A percentile compares a stretch with the other conserved stretches of the same genome.
Evolutionary conservation across 2,888 invertebrate genomes (phyloP).

Genomic region (Acronicta psi): DNA sequence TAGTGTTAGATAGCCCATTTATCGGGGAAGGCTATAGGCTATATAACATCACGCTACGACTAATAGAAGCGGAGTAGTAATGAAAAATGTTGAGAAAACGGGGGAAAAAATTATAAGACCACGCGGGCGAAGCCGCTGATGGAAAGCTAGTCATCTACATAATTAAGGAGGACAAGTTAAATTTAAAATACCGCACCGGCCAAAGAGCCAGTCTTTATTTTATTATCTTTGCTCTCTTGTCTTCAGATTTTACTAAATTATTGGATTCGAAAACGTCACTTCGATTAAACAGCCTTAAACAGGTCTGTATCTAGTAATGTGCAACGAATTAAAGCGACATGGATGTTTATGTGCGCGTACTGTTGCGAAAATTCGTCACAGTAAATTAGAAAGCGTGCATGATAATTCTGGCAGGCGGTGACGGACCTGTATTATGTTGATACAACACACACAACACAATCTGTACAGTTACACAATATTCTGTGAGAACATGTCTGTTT

Average conservation of each 20-base stretch:
- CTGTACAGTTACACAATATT: constrained; percentile 48
- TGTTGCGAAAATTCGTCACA: constrained; percentile 80
- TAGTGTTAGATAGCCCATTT: no score
- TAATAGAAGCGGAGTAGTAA: no score
- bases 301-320: constrained; percentile 49
- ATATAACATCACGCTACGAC: no score
- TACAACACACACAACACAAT: constrained; percentile 37
- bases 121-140: no score
- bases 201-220: neutral
- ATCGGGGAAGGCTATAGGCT: no score
- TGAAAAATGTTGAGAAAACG: no score
- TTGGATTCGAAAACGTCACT: constrained; percentile 6
- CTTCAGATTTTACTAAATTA: neutral
- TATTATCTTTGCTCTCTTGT: neutral
- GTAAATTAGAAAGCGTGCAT: constrained; percentile 85
- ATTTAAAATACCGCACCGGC: no score
- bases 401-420: constrained; percentile 62
- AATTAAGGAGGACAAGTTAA: no score
- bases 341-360: constrained; percentile 62
- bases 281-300: constrained; percentile 37
- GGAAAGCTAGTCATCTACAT: no score
- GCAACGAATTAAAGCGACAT: constrained; percentile 64
- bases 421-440: constrained; percentile 53
- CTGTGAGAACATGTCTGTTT: constrained; percentile 34
- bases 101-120: no score